Evolutionary conservation across 2,113 vertebrate genomes (phyloP).

Genomic region (Percina caprodes): DNA sequence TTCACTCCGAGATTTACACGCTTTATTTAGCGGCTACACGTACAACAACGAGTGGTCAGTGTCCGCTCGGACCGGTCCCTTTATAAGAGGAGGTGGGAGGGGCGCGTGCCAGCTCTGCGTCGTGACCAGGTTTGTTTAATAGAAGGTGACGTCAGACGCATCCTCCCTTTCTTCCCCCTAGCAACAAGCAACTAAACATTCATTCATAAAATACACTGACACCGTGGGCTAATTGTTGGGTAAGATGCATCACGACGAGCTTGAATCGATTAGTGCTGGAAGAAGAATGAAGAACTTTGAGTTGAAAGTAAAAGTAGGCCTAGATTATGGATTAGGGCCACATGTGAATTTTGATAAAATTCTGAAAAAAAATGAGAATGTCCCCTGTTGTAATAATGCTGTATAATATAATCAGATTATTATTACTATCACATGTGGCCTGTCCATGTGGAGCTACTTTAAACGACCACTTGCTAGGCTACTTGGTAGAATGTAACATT

Average conservation of each 20-base stretch:
- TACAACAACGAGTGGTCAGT: constrained; percentile 41
- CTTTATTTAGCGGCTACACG: background rate
- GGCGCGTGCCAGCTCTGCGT: constrained; percentile 67
- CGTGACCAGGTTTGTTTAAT: constrained; percentile 80
- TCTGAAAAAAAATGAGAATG: no score
- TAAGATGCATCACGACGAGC: background rate
- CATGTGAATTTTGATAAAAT: no score
- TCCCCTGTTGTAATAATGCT: no score
- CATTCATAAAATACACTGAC: constrained; percentile 75
- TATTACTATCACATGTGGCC: no score
- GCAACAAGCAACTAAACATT: constrained; percentile 45
- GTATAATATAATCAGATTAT: no score
- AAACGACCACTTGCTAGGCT: background rate
- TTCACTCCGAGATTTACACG: background rate
- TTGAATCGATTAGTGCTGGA: background rate
- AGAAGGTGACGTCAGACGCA: constrained; percentile 73
- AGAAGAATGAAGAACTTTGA: background rate
- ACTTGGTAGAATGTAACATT: background rate
- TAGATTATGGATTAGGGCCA: no score
- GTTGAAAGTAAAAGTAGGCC: no score
- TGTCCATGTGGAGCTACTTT: no score
- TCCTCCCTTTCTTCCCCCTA: background rate
- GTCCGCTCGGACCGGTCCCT: constrained; percentile 36
- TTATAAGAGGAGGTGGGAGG: constrained; percentile 78
- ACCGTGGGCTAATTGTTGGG: background rate